Conservation (phyloP, 2,113 vertebrate species). For the Equus przewalskii region DNA sequence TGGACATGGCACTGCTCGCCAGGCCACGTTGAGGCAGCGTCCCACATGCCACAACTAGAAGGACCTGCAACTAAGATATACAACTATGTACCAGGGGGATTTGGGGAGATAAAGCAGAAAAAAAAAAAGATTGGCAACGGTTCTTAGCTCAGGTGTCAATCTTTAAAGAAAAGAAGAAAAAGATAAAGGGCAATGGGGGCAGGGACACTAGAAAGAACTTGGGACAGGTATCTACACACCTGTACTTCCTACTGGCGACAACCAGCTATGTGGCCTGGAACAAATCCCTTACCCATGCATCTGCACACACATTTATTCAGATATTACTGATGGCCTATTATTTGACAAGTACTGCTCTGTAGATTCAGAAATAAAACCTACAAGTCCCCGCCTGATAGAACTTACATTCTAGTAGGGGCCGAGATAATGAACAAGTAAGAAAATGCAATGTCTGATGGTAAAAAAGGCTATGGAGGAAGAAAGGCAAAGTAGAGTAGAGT, state of each 20-base stretch:
- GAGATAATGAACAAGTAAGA: not conserved
- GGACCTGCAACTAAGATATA: too few relatives aligned
- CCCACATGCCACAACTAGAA: too few relatives aligned
- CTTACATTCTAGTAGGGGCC: not conserved
- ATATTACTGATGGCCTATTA: not conserved
- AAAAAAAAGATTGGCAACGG: too few relatives aligned
- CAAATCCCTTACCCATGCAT: not conserved
- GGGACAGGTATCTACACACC: not conserved
- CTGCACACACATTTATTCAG: not conserved
- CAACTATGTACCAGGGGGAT: too few relatives aligned
- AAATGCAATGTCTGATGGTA: not conserved
- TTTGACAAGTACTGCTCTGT: not conserved
- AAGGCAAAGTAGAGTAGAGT: not conserved
- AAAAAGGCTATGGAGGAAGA: not conserved
- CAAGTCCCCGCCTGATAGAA: not conserved
- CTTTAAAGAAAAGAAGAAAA: too few relatives aligned
- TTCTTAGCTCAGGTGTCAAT: too few relatives aligned
- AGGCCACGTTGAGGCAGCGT: too few relatives aligned
- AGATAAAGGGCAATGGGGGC: not conserved
- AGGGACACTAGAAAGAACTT: not conserved
- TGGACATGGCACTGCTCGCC: too few relatives aligned
- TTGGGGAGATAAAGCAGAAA: too few relatives aligned
- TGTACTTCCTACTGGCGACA: not conserved
- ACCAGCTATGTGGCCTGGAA: not conserved
- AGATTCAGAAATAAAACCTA: slow-evolving; percentile 31